Conservation (phyloP, 2,113 vertebrate genomes). For the Gymnobelideus leadbeateri region DNA sequence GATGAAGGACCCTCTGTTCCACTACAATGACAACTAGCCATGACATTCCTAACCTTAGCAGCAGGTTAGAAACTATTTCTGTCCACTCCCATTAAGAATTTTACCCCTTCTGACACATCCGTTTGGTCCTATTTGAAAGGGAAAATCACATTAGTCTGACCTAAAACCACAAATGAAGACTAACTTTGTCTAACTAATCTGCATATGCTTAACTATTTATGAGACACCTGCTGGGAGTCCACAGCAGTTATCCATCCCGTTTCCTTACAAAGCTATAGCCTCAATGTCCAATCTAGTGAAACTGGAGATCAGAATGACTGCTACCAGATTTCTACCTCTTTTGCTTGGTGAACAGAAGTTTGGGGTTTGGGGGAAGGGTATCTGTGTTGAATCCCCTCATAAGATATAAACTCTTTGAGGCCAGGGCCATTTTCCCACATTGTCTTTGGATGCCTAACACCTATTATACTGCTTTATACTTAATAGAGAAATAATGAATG, state of each 20-base stretch:
- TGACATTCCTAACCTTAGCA: slow-evolving; percentile 89
- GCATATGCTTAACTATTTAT: slow-evolving; percentile 89
- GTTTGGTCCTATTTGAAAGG: slow-evolving; percentile 88
- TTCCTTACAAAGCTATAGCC: slow-evolving; percentile 78
- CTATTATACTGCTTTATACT: neutral
- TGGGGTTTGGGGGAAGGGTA: slow-evolving; percentile 38
- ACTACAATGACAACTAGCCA: slow-evolving; percentile 89
- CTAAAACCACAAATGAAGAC: slow-evolving; percentile 86
- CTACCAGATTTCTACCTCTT: slow-evolving; percentile 66
- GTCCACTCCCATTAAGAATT: slow-evolving; percentile 91
- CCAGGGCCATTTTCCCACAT: neutral
- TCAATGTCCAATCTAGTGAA: slow-evolving; percentile 83
- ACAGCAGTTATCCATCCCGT: slow-evolving; percentile 88
- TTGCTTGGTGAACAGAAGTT: slow-evolving; percentile 52
- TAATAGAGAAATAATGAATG: neutral
- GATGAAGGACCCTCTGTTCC: slow-evolving; percentile 88
- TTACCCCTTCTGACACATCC: slow-evolving; percentile 89
- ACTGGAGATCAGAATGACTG: slow-evolving; percentile 79
- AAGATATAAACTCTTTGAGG: neutral
- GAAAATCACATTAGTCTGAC: slow-evolving; percentile 89
- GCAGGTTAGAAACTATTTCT: slow-evolving; percentile 89
- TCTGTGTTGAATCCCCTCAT: neutral
- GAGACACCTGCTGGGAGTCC: slow-evolving; percentile 89
- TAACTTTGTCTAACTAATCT: slow-evolving; percentile 83
- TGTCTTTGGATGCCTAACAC: neutral